Evolutionary conservation across 2,113 vertebrate genomes (phyloP).

Genomic region (Vidua chalybeata): DNA sequence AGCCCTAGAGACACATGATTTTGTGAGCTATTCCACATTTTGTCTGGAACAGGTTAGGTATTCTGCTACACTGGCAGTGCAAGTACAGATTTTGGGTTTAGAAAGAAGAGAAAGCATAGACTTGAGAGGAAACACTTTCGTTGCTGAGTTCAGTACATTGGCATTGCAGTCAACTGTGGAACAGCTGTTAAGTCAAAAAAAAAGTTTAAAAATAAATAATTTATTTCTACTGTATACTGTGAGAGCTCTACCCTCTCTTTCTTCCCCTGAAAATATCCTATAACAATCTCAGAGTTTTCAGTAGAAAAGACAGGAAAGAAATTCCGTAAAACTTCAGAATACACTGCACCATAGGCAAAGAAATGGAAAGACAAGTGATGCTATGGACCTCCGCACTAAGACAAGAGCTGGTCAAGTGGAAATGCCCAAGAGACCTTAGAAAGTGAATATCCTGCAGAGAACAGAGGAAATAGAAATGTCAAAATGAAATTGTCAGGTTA

Average conservation of each 20-base stretch:
- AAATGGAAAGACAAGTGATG: background rate
- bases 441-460: background rate
- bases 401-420: background rate
- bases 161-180: background rate
- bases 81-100: background rate
- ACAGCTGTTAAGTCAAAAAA: background rate
- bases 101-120: background rate
- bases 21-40: background rate
- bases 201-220: background rate
- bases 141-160: background rate
- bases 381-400: background rate
- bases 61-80: background rate
- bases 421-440: background rate
- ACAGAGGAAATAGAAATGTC: background rate
- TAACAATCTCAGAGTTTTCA: background rate
- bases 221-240: background rate
- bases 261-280: background rate
- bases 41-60: background rate
- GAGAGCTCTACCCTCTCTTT: background rate
- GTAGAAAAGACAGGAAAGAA: background rate
- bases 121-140: background rate
- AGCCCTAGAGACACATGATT: background rate
- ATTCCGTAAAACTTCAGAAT: background rate
- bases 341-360: background rate
- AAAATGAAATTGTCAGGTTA: background rate